A percentile compares a stretch with the other conserved stretches of the same genome.
Evolutionary conservation across 2,113 vertebrate genomes (phyloP).

Genomic region (Otus sunia): DNA sequence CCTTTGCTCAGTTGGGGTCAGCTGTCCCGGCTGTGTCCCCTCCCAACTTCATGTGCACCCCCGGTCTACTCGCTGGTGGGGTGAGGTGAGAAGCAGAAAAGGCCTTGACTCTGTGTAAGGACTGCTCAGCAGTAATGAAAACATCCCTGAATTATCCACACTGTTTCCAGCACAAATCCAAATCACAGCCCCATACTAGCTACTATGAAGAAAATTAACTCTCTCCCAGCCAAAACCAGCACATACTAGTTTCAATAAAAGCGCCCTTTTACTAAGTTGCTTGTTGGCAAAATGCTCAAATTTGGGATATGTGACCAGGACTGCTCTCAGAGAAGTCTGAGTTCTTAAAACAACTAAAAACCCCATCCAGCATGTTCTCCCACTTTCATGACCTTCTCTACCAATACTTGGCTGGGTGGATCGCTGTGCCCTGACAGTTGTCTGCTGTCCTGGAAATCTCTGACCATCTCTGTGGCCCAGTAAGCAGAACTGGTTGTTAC

Average conservation of each 20-base stretch:
- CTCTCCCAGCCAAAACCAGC: too few relatives aligned
- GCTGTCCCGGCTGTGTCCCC: too few relatives aligned
- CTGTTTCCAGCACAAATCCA: too few relatives aligned
- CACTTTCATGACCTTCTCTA: background rate
- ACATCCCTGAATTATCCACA: too few relatives aligned
- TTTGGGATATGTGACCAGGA: background rate
- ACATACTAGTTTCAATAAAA: background rate
- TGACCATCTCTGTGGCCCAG: background rate
- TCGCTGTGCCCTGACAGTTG: background rate
- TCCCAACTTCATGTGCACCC: too few relatives aligned
- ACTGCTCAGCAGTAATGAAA: too few relatives aligned
- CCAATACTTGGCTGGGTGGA: background rate
- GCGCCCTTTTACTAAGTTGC: background rate
- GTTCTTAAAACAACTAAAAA: background rate
- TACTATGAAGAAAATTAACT: too few relatives aligned
- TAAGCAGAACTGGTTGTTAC: background rate
- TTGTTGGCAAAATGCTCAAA: background rate
- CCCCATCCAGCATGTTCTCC: background rate
- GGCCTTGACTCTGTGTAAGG: too few relatives aligned
- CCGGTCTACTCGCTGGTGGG: too few relatives aligned
- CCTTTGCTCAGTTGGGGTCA: too few relatives aligned
- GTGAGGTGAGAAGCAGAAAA: too few relatives aligned
- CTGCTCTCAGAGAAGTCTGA: background rate
- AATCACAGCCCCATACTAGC: too few relatives aligned
- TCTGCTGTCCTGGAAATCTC: background rate